A percentile compares a stretch with the other conserved stretches of the same genome.
These are phyloP conservation scores for Thomomys bottae DNA, from an alignment of 2,113 vertebrate species.

Conservation along the genomic window DNA sequence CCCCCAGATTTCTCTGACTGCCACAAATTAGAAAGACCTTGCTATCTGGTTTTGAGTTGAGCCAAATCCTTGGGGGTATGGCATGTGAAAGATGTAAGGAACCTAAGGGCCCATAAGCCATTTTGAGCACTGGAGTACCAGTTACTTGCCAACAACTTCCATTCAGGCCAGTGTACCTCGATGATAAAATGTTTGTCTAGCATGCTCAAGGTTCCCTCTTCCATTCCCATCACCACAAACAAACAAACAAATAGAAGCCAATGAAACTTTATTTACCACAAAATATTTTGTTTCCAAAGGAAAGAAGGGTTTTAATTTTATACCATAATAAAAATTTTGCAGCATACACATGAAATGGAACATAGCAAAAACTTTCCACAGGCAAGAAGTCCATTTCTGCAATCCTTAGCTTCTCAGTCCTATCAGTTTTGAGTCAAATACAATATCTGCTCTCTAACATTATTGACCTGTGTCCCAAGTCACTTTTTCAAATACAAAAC, in stretches of 20 bases:
- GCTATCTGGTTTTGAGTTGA: slow-evolving; percentile 22
- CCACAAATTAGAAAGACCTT: background rate
- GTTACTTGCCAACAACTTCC: background rate
- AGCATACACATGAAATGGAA: background rate
- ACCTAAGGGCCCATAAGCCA: background rate
- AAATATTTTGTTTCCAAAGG: slow-evolving; percentile 35
- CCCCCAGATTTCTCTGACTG: background rate
- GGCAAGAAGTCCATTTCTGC: background rate
- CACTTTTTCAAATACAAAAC: slow-evolving; percentile 45
- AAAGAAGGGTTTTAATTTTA: background rate
- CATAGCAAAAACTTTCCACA: background rate
- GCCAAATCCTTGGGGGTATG: background rate
- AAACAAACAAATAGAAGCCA: background rate
- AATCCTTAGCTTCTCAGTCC: background rate
- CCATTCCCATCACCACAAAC: too few species aligned
- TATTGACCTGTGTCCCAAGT: slow-evolving; percentile 44
- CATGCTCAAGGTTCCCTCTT: too few species aligned
- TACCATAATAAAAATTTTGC: background rate
- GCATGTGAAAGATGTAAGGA: background rate
- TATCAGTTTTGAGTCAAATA: background rate
- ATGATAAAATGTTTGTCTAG: background rate
- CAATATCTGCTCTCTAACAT: slow-evolving; percentile 43
- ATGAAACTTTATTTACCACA: background rate
- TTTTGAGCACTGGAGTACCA: background rate
- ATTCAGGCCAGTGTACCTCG: background rate